These are phyloP conservation scores for Pegea sp. DNA, from an alignment of 23 tunicate genomes.

Conservation along the genomic window DNA sequence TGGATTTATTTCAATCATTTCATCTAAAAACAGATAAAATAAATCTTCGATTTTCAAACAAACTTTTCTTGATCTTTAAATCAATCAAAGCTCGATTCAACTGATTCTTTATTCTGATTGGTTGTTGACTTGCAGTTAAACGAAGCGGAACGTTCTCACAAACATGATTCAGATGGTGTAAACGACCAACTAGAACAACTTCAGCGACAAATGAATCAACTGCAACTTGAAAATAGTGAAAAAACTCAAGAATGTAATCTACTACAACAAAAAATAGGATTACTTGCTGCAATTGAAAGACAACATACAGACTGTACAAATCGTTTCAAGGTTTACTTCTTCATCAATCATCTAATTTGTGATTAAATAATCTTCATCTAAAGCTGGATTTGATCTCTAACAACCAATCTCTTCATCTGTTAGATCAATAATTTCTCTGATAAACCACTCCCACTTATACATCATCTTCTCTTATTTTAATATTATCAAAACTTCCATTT, in stretches of 20 bases:
- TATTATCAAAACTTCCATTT: background rate
- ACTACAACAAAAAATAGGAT: constrained; percentile 63
- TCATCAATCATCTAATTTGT: too few species aligned
- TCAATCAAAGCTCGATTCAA: too few species aligned
- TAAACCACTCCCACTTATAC: too few species aligned
- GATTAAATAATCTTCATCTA: too few species aligned
- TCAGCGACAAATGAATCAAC: constrained; percentile 13
- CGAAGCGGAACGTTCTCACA: constrained; percentile 25
- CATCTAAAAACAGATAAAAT: too few species aligned
- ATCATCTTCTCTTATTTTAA: too few species aligned
- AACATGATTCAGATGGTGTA: constrained; percentile 1
- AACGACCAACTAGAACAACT: constrained; percentile 12
- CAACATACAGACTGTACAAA: constrained; percentile 50
- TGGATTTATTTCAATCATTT: too few species aligned
- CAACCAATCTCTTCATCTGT: too few species aligned
- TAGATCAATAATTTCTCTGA: too few species aligned
- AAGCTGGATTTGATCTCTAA: too few species aligned
- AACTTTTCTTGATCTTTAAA: background rate
- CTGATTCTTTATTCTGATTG: background rate
- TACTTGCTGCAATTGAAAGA: constrained; percentile 41
- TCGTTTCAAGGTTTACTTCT: constrained; percentile 45
- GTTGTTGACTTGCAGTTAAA: constrained; percentile 3
- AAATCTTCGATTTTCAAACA: too few species aligned
- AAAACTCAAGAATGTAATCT: constrained; percentile 60
- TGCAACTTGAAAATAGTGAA: constrained; percentile 24